A percentile compares a stretch with the other conserved stretches of the same genome.
Evolutionary conservation across 2,888 invertebrate genomes (phyloP).

Genomic region (Conistra vaccinii): DNA sequence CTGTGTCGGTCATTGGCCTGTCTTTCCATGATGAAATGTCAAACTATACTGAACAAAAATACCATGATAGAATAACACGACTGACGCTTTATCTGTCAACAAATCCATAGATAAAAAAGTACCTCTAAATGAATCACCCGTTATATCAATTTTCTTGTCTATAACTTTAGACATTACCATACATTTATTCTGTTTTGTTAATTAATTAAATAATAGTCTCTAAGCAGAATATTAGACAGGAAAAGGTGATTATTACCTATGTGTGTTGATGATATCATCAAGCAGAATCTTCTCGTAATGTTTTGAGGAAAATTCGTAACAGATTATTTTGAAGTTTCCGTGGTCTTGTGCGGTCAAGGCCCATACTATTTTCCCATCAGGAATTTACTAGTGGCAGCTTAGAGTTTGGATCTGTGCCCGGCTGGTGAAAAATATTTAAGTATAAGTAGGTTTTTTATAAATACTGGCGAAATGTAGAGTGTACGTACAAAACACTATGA

Average conservation of each 20-base stretch:
- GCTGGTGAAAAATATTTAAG: not conserved
- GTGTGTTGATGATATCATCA: not conserved
- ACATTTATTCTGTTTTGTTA: conserved; percentile 4
- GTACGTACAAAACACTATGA: not conserved
- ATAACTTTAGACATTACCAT: not conserved
- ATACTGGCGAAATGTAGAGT: not conserved
- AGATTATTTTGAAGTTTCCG: not conserved
- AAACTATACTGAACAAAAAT: too few relatives aligned
- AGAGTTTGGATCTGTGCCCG: not conserved
- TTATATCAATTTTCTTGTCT: not conserved
- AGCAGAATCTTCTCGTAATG: not conserved
- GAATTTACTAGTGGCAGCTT: not conserved
- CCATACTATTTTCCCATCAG: not conserved
- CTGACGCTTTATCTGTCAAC: too few relatives aligned
- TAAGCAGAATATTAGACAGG: conserved; percentile 11
- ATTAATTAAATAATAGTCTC: not conserved
- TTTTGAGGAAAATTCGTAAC: not conserved
- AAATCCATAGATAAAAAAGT: too few relatives aligned
- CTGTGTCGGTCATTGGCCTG: too few relatives aligned
- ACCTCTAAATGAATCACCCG: too few relatives aligned
- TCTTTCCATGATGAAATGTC: too few relatives aligned
- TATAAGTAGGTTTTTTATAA: not conserved
- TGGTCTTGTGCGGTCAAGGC: not conserved
- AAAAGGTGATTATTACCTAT: not conserved
- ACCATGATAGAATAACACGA: too few relatives aligned